Base-by-base conservation (phyloP, 1,140 invertebrate species). In the Vanessa tameamea region DNA sequence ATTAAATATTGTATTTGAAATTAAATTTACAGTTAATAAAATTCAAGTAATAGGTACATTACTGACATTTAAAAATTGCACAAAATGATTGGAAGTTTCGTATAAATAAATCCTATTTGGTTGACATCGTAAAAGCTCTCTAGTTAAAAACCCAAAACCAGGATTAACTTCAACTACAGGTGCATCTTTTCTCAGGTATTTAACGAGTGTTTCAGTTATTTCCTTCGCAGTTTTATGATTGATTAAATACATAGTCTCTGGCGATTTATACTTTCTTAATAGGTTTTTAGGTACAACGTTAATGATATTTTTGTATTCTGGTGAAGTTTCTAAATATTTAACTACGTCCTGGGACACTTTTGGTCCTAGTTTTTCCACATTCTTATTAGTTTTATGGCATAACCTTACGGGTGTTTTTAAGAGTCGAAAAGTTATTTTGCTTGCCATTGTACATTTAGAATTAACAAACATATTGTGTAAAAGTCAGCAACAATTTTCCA, bases 161-260 rank as follows among this genome's bases (percentile, higher is more conserved):
- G 94, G 94, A 82, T 94, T 94, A 0, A 94, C 84, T 87, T 94
- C 94, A 47, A 94, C 78, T 20, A 94, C 83, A 69, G 94, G 79
- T 57, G 79, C 77, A 66, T 82, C 66, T 67, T 78, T 74, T 64
- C 82, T 70, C 78, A 88, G 75, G 79, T 89, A 43, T 71, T 82
- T 75, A 78, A 82, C 76, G 65, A 89, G 37, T 74, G 78, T 76
- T 73, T 82, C 66, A 51, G 78, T 79, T 64, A 94, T 93, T 69
- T 82, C 75, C 61, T 87, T 84, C 11, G 93, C 94, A 15, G 93
- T 90, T 47, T 89, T 83, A 47, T 78, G 79, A 73, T 92, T 89
- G 63, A 92, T 92, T 72, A 92, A 78, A 72, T 92, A 92, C 89
- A 92, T 89, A 67, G 81, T 89, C 72, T 91, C 90, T 50, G 90